Evolutionary conservation across 2,888 invertebrate genomes (phyloP).

Genomic region (Tiphia femorata): DNA sequence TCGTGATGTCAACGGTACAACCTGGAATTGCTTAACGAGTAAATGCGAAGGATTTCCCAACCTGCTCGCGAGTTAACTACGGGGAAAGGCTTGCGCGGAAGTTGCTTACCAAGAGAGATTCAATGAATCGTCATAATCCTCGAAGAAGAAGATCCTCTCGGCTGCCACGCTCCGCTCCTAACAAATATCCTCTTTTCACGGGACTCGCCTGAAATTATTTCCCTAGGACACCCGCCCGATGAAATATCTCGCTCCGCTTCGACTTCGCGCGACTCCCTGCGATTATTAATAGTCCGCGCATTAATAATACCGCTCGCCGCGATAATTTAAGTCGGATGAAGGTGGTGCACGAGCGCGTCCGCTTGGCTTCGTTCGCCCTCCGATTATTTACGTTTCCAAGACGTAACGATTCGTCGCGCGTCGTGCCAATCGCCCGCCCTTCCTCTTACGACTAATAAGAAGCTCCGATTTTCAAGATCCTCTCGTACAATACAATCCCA

Average conservation of each 20-base stretch:
- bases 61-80: too few species aligned
- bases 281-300: slow-evolving; percentile 33
- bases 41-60: slow-evolving; percentile 24
- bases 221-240: slow-evolving; percentile 7
- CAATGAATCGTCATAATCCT: slow-evolving; percentile 21
- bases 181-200: neutral
- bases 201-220: slow-evolving; percentile 20
- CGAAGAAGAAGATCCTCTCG: neutral
- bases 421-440: too few species aligned
- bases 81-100: slow-evolving; percentile 24
- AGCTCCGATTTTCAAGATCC: too few species aligned
- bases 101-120: slow-evolving; percentile 1
- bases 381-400: too few species aligned
- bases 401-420: too few species aligned
- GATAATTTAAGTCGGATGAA: slow-evolving; percentile 42
- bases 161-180: neutral
- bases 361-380: too few species aligned
- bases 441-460: too few species aligned
- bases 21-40: slow-evolving; percentile 22
- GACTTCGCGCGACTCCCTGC: slow-evolving; percentile 14
- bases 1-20: slow-evolving; percentile 29
- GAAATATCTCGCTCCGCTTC: slow-evolving; percentile 24
- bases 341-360: too few species aligned
- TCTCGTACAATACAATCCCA: too few species aligned
- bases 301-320: slow-evolving; percentile 34